These are phyloP conservation scores for Premnoplex brunnescens DNA, from an alignment of 2,797 vertebrate species.

Conservation along the genomic window DNA sequence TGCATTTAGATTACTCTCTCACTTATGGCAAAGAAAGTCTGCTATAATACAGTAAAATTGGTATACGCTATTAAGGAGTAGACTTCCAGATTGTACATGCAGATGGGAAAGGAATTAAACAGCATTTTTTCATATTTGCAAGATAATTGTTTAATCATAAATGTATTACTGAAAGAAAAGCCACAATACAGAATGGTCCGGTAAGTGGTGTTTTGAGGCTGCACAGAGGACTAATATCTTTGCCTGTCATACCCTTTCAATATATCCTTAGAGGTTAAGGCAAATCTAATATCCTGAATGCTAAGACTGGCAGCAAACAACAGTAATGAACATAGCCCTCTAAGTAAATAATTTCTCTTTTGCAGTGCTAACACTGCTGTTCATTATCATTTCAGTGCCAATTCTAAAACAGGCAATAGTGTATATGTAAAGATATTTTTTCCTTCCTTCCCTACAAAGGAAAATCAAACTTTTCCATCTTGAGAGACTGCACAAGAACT, in stretches of 20 bases:
- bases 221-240: background rate
- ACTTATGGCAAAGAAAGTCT: background rate
- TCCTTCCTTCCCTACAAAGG: rapidly evolving
- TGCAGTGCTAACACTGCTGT: background rate
- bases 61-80: background rate
- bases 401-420: background rate
- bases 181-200: background rate
- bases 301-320: background rate
- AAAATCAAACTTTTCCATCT: constrained; percentile 2
- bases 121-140: background rate
- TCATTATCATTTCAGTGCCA: background rate
- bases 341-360: constrained; percentile 9
- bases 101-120: background rate
- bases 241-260: background rate
- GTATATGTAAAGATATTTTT: background rate
- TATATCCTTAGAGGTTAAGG: background rate
- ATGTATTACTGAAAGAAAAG: background rate
- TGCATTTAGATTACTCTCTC: background rate
- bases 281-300: background rate
- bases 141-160: background rate
- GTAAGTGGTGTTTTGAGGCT: background rate
- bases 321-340: background rate
- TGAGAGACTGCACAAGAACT: background rate
- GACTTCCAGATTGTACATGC: background rate
- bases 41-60: background rate